Percentiles rank a stretch among this genome's conserved stretches.
phyloP scores from a whole-genome alignment of 2,888 invertebrate species.

The Apodemia duryi region DNA sequence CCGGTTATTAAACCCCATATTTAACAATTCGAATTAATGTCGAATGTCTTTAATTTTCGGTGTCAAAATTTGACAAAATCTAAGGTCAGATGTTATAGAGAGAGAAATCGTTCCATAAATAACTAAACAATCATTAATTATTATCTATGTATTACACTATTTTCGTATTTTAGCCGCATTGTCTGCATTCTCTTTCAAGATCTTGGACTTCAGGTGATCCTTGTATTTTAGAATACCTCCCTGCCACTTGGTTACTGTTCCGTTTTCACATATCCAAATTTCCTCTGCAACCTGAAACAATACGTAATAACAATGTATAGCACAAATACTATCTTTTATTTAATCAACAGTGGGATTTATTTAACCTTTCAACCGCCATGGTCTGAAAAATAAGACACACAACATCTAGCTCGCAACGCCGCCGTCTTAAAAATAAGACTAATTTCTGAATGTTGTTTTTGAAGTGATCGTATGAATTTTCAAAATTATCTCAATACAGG shows the following conservation, averaged over 20 bases:
- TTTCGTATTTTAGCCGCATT: constrained; percentile 69
- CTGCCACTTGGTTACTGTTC: constrained; percentile 97
- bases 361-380: too few species aligned
- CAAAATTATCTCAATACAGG: too few species aligned
- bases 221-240: constrained; percentile 98
- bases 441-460: too few species aligned
- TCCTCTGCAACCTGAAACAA: constrained; percentile 94
- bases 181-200: constrained; percentile 85
- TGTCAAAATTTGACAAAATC: neutral
- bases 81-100: constrained; percentile 17
- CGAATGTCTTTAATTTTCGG: neutral
- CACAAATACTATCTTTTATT: too few species aligned
- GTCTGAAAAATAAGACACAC: too few species aligned
- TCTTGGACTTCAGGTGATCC: constrained; percentile 93
- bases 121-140: constrained; percentile 18
- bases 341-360: too few species aligned
- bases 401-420: too few species aligned
- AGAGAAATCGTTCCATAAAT: constrained; percentile 12
- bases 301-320: neutral
- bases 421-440: too few species aligned
- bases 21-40: neutral
- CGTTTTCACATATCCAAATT: constrained; percentile 99
- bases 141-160: constrained; percentile 41
- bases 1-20: neutral
- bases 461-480: too few species aligned